Percentiles rank a stretch among this genome's conserved stretches.
Conservation (phyloP, 1,140 invertebrate genomes). For the Musca domestica region DNA sequence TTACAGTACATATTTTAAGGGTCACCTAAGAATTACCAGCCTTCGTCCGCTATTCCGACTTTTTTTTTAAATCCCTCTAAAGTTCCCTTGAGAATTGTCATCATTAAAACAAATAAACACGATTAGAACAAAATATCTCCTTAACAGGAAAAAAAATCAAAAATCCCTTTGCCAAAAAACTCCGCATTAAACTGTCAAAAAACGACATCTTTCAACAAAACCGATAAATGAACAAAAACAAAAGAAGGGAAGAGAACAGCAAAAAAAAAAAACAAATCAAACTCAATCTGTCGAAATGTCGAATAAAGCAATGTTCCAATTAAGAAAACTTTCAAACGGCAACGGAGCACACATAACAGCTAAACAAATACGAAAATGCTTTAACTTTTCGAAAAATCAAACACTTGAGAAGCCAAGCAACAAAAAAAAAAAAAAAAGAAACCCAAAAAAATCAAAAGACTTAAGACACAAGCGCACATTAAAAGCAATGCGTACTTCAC, state of each 20-base stretch:
- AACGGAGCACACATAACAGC: background rate
- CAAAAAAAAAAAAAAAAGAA: background rate
- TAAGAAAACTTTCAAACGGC: background rate
- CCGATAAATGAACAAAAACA: background rate
- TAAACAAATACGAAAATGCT: background rate
- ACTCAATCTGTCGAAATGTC: constrained; percentile 20
- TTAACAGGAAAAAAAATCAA: background rate
- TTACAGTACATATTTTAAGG: too few species aligned
- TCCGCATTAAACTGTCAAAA: constrained; percentile 15
- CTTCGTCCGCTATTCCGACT: too few species aligned
- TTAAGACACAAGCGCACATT: background rate
- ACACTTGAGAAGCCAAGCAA: background rate
- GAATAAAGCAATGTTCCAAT: constrained; percentile 17
- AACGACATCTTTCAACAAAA: background rate
- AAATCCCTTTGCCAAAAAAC: background rate
- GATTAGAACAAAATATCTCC: background rate
- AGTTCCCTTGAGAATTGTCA: too few species aligned
- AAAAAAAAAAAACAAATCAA: constrained; percentile 9
- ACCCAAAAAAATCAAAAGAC: background rate
- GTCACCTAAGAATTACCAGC: too few species aligned
- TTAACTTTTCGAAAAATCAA: background rate
- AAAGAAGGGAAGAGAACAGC: background rate
- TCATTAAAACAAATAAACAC: too few species aligned
- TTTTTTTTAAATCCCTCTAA: too few species aligned
- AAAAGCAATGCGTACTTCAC: too few species aligned